Base-by-base conservation (phyloP, 2,888 invertebrate species). In the Aphodius granarius region DNA sequence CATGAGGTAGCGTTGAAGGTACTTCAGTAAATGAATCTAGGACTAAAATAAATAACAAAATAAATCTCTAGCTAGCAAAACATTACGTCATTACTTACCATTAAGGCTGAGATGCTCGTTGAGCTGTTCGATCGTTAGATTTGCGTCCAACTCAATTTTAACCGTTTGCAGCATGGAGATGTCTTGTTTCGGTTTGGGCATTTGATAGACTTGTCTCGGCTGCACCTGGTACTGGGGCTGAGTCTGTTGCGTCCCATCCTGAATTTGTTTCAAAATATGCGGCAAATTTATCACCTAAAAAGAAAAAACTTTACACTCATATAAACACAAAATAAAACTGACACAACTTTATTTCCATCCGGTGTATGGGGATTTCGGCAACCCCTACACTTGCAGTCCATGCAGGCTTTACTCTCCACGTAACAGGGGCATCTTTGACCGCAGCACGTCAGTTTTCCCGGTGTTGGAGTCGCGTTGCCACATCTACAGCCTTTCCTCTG, bases 381-480 rank as follows among this genome's bases (percentile, higher is more conserved):
- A 0, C 97, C 97, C 84, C 95, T 91, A 87, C 97, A 98, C 85
- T 94, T 94, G 87, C 98, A 98, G 82, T 95, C 95, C 5, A 94
- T 90, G 85, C 97, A 98, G 0, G 95, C 94, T 85, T 95, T 95
- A 80, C 95, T 94, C 80, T 95, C 95, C 3, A 96, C 95, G 86
- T 97, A 98, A 87, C 97, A 98, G 0, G 97, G 96, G 88, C 97
- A 98, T 78, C 97, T 89, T 85, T 97, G 97, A 0, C 97, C 97
- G 84, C 97, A 96, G 84, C 97, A 98, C 0, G 97, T 97, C 66
- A 97, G 87, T 85, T 95, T 96, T 3, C 96, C 96, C 0, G 97
- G 96, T 17, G 94, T 94, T 0, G 95, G 92, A 0, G 97, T 95
- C 0, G 96, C 95, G 87, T 95, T 95, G 3, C 97, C 97, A 88